A percentile compares a stretch with the other conserved stretches of the same genome.
Evolutionary conservation across 1,140 invertebrate genomes (phyloP).

Genomic region (Micrasema minimum): DNA sequence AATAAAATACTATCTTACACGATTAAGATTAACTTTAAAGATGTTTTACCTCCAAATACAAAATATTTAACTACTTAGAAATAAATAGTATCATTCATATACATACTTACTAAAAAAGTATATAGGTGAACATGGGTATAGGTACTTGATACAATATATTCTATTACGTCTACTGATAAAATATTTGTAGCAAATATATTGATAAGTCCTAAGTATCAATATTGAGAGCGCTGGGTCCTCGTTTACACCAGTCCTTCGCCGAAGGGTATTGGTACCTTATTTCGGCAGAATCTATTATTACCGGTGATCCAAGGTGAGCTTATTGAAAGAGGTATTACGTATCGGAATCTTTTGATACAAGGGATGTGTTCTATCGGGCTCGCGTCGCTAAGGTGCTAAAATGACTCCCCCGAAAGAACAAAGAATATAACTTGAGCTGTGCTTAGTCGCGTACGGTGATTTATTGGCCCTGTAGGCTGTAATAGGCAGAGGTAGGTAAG

Average conservation of each 20-base stretch:
- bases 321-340: slow-evolving; percentile 28
- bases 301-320: slow-evolving; percentile 2
- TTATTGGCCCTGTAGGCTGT: slow-evolving; percentile 7
- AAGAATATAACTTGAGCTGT: slow-evolving; percentile 1
- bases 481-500: background rate
- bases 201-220: too few relatives aligned
- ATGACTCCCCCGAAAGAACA: slow-evolving; percentile 32
- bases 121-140: too few relatives aligned
- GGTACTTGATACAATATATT: too few relatives aligned
- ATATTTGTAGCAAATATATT: too few relatives aligned
- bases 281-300: slow-evolving; percentile 15
- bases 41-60: too few relatives aligned
- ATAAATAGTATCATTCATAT: too few relatives aligned
- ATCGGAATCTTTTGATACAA: slow-evolving; percentile 24
- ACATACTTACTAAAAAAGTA: too few relatives aligned
- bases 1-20: too few relatives aligned
- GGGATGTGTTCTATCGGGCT: slow-evolving; percentile 6
- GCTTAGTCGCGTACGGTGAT: slow-evolving; percentile 1
- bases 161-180: too few relatives aligned
- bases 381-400: slow-evolving; percentile 19
- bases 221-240: slow-evolving; percentile 7
- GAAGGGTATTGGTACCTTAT: slow-evolving; percentile 7
- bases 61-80: too few relatives aligned
- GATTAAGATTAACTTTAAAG: too few relatives aligned
- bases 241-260: background rate